Evolutionary conservation across 23 tunicate genomes (phyloP).

Genomic region (Halocynthia aurantium): DNA sequence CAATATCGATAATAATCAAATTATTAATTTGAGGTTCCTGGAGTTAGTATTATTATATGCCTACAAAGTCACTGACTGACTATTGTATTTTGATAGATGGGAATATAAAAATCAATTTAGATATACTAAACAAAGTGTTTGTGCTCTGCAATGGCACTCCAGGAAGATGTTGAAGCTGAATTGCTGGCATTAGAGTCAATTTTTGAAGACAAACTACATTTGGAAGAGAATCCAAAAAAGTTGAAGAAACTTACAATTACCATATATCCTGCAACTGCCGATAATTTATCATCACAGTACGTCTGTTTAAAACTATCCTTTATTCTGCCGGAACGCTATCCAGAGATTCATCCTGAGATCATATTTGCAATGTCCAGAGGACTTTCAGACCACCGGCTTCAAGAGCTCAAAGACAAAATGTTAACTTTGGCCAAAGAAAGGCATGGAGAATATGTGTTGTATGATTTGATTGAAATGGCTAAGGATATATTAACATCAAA

Average conservation of each 20-base stretch:
- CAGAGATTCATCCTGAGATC: constrained; percentile 14
- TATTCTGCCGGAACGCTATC: constrained; percentile 25
- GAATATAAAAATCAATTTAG: too few species aligned
- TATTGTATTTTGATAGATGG: too few species aligned
- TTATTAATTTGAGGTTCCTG: too few species aligned
- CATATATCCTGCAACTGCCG: constrained; percentile 57
- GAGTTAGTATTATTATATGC: too few species aligned
- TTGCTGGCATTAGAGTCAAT: constrained; percentile 50
- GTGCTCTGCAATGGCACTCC: neutral
- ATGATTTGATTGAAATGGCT: constrained; percentile 45
- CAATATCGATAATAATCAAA: too few species aligned
- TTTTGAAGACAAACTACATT: constrained; percentile 44
- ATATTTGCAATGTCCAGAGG: constrained; percentile 39
- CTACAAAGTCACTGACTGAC: too few species aligned
- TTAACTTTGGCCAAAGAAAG: constrained; percentile 1
- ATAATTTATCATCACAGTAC: constrained; percentile 30
- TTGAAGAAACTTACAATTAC: constrained; percentile 31
- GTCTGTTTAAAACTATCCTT: constrained; percentile 30
- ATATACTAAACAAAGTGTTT: too few species aligned
- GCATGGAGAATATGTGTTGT: constrained; percentile 25
- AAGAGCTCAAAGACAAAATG: constrained; percentile 8
- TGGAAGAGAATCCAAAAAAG: constrained; percentile 7
- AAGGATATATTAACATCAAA: constrained; percentile 50
- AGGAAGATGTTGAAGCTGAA: constrained; percentile 35
- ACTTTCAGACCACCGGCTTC: constrained; percentile 38